phyloP scores from a whole-genome alignment of 2,113 vertebrate genomes.

The Ursus arctos region DNA sequence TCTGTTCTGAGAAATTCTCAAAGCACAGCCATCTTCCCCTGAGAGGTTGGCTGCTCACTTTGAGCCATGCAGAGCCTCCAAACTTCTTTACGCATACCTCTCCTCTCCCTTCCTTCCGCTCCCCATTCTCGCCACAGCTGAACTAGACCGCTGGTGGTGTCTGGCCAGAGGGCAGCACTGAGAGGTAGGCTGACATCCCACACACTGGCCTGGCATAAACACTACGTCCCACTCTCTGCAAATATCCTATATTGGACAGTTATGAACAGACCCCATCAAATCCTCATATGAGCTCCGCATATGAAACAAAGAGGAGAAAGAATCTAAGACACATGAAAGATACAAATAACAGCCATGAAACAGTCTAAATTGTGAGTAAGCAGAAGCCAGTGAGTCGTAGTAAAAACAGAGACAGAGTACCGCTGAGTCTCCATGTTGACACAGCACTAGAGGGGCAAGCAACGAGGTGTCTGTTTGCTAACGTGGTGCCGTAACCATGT shows the following conservation, averaged over 20 bases:
- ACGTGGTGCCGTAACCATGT: not conserved
- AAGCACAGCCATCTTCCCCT: not conserved
- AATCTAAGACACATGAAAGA: slow-evolving; percentile 7
- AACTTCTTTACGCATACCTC: not conserved
- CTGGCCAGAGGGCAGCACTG: not conserved
- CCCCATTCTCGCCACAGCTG: not conserved
- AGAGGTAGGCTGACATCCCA: not conserved
- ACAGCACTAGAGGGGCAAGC: not conserved
- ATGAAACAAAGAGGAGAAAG: not conserved
- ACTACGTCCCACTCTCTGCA: not conserved
- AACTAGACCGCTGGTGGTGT: not conserved
- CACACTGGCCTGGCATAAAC: not conserved
- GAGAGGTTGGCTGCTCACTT: not conserved
- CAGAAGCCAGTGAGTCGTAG: not conserved
- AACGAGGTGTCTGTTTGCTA: not conserved
- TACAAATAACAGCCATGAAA: not conserved
- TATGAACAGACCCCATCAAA: not conserved
- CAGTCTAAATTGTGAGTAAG: not conserved
- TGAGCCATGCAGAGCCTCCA: not conserved
- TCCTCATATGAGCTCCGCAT: not conserved
- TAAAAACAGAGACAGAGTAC: not conserved
- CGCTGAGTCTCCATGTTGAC: not conserved
- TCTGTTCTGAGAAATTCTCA: not conserved
- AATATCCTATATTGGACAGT: not conserved
- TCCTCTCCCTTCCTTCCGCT: not conserved